These are phyloP conservation scores for Folsomia manolachei DNA, from an alignment of 2,888 invertebrate species.

Conservation along the genomic window DNA sequence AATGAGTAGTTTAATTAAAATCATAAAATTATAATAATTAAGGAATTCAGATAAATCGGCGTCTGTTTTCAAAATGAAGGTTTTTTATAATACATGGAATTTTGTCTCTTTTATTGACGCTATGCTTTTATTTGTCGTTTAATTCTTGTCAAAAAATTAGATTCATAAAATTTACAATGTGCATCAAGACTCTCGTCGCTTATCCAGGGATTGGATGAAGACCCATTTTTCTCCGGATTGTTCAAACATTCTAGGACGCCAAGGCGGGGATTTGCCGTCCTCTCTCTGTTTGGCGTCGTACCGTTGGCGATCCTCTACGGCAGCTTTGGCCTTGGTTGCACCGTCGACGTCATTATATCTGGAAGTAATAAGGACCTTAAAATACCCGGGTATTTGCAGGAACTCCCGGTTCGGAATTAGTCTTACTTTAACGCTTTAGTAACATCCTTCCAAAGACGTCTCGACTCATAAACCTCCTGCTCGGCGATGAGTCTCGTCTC, in stretches of 20 bases:
- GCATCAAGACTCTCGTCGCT: neutral
- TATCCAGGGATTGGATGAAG: conserved; percentile 48
- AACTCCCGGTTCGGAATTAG: too few species aligned
- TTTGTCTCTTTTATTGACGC: too few species aligned
- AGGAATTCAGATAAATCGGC: too few species aligned
- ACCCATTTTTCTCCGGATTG: conserved; percentile 49
- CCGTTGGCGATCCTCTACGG: conserved; percentile 90
- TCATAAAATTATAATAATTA: neutral
- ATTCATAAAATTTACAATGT: neutral
- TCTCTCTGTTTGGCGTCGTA: conserved; percentile 66
- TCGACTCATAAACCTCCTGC: conserved; percentile 83
- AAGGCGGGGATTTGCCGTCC: conserved; percentile 32
- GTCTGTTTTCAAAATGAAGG: too few species aligned
- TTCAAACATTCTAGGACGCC: conserved; percentile 47
- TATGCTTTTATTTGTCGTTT: too few species aligned
- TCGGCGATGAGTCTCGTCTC: conserved; percentile 79
- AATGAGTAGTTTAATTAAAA: too few species aligned
- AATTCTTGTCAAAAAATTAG: too few species aligned
- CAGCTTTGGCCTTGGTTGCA: conserved; percentile 86
- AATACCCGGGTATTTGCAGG: too few species aligned
- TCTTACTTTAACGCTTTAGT: conserved; percentile 77
- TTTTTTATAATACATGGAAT: too few species aligned
- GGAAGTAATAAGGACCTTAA: too few species aligned
- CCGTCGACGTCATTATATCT: conserved; percentile 79
- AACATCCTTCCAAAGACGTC: conserved; percentile 94